A percentile compares a stretch with the other conserved stretches of the same genome.
phyloP scores from a whole-genome alignment of 2,888 invertebrate species.

The Tenthredo mesomela region DNA sequence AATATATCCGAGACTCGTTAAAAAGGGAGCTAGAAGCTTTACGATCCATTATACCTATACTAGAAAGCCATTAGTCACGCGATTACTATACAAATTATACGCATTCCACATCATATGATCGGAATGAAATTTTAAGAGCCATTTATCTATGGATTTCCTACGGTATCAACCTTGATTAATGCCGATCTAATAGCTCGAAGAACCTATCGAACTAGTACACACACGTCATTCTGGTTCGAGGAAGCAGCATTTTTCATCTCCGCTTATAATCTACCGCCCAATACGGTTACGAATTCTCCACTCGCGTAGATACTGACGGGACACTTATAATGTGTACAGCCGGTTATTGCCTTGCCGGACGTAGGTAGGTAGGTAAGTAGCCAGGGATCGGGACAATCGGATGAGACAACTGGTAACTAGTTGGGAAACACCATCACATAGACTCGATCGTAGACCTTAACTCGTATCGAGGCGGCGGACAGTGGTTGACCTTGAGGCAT shows the following conservation, averaged over 20 bases:
- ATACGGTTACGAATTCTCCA: slow-evolving; percentile 44
- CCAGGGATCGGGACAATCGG: slow-evolving; percentile 28
- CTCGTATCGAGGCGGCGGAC: slow-evolving; percentile 28
- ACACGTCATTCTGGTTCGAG: slow-evolving; percentile 14
- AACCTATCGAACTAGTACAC: slow-evolving; percentile 5
- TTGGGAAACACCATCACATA: slow-evolving; percentile 32
- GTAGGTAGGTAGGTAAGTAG: not conserved
- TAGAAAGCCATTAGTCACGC: slow-evolving; percentile 25
- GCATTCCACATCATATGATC: slow-evolving; percentile 7
- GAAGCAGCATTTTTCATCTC: slow-evolving; percentile 15
- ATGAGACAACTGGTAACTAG: slow-evolving; percentile 38
- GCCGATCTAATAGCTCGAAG: not conserved
- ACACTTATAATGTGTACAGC: not conserved
- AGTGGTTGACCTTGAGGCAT: slow-evolving; percentile 51
- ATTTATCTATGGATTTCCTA: not conserved
- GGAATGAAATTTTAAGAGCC: slow-evolving; percentile 6
- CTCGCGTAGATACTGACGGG: slow-evolving; percentile 18
- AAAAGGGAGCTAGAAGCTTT: slow-evolving; percentile 23
- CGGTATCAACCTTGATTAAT: slow-evolving; percentile 11
- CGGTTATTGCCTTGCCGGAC: slow-evolving; percentile 31
- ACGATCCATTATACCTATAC: not conserved
- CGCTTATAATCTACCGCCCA: slow-evolving; percentile 23
- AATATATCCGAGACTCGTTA: slow-evolving; percentile 12
- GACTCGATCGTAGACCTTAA: slow-evolving; percentile 40
- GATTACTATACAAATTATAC: not conserved